Evolutionary conservation across 2,113 vertebrate genomes (phyloP).

Genomic region (Psophia crepitans): DNA sequence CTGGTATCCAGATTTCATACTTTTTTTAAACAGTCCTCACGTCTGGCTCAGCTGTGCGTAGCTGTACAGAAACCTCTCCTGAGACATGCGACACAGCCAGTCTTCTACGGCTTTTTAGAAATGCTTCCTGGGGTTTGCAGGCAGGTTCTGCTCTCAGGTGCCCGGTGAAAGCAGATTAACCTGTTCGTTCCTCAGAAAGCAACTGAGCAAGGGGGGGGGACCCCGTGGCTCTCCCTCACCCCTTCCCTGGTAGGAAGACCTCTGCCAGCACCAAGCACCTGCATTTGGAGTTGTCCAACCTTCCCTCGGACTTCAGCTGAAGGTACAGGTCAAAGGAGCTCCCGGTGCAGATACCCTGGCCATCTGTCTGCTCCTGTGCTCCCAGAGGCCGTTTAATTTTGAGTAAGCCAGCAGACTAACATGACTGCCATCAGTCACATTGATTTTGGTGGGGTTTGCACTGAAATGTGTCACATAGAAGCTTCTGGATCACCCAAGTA

Average conservation of each 20-base stretch:
- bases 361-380: not conserved
- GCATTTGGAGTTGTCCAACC: not conserved
- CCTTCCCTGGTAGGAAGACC: not conserved
- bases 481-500: not conserved
- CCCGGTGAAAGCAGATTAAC: not conserved
- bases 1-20: not conserved
- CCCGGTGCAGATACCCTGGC: not conserved
- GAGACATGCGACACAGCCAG: accelerated
- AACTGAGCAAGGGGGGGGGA: not conserved
- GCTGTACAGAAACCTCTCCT: not conserved
- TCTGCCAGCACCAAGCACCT: not conserved
- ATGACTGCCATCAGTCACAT: not conserved
- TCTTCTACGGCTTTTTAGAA: not conserved
- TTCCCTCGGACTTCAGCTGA: not conserved
- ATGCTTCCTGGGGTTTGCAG: not conserved
- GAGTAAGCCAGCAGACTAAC: not conserved
- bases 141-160: not conserved
- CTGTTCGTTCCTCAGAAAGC: not conserved
- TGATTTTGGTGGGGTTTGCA: not conserved
- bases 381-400: not conserved
- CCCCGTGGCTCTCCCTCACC: not conserved
- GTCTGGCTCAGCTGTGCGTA: not conserved
- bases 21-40: not conserved
- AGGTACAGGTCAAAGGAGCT: not conserved
- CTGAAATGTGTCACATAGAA: not conserved